phyloP scores from a whole-genome alignment of 2,113 vertebrate genomes.

The Chiloscyllium plagiosum region DNA sequence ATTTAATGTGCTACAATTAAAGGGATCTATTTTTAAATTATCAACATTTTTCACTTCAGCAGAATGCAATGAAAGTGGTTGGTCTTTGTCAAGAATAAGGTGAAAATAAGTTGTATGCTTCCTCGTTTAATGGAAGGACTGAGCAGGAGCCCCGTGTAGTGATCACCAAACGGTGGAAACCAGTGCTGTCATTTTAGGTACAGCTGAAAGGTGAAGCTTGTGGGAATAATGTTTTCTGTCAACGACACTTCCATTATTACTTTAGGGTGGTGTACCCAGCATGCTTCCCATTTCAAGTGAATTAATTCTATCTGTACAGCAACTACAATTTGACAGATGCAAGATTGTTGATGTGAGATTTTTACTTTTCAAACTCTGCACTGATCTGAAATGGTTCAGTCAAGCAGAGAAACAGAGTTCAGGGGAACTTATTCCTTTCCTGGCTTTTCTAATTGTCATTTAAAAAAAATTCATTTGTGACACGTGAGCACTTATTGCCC shows the following conservation, averaged over 20 bases:
- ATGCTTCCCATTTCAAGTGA: neutral
- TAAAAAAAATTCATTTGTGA: no score
- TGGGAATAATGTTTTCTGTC: neutral
- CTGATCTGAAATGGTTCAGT: neutral
- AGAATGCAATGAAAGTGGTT: neutral
- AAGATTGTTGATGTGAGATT: neutral
- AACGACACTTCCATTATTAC: neutral
- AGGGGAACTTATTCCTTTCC: neutral
- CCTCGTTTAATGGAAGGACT: neutral
- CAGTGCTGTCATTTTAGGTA: neutral
- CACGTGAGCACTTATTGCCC: no score
- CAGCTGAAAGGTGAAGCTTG: neutral
- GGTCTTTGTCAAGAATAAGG: neutral
- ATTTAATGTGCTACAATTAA: neutral
- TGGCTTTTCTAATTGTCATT: neutral
- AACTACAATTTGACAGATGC: neutral
- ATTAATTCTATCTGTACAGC: neutral
- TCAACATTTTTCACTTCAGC: neutral
- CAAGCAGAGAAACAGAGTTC: neutral
- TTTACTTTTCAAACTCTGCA: neutral
- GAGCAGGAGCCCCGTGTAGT: neutral
- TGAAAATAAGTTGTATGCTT: neutral
- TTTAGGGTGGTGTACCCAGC: neutral
- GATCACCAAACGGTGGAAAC: neutral
- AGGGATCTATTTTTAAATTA: neutral